phyloP scores from a whole-genome alignment of 2,797 vertebrate genomes.

The Myotis pilosus region DNA sequence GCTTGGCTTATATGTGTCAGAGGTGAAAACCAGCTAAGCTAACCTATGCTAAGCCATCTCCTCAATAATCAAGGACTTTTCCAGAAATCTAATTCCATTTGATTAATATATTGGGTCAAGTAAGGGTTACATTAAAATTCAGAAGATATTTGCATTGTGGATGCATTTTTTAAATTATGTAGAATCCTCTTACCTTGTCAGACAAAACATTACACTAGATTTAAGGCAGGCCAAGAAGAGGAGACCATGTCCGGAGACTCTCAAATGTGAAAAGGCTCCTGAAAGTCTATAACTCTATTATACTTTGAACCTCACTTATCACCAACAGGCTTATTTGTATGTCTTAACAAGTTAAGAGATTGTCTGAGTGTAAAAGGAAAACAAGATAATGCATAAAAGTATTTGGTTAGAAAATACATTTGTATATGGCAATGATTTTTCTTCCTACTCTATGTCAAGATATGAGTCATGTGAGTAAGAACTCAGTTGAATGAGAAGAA shows the following conservation, averaged over 20 bases:
- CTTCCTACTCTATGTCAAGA: neutral
- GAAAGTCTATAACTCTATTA: neutral
- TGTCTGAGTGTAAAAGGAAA: neutral
- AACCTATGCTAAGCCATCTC: conserved; percentile 65
- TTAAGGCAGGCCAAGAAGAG: neutral
- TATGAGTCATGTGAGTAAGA: neutral
- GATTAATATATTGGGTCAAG: conserved; percentile 74
- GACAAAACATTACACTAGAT: conserved; percentile 54
- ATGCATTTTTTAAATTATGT: conserved; percentile 71
- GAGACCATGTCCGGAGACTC: neutral
- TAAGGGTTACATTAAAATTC: conserved; percentile 73
- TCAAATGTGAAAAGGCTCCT: neutral
- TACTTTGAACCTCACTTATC: neutral
- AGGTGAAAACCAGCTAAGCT: conserved; percentile 62
- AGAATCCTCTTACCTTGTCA: conserved; percentile 60
- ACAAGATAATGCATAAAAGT: neutral
- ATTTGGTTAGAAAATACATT: neutral
- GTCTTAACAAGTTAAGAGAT: conserved; percentile 1
- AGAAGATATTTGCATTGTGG: conserved; percentile 67
- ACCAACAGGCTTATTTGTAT: neutral
- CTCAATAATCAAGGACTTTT: conserved; percentile 76
- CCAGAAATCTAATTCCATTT: conserved; percentile 78
- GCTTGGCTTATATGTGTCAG: conserved; percentile 1
- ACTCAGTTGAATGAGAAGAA: conserved; percentile 5
- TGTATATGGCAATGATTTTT: neutral